Conservation (phyloP, 2,113 vertebrate species). For the Bucco capensis region DNA sequence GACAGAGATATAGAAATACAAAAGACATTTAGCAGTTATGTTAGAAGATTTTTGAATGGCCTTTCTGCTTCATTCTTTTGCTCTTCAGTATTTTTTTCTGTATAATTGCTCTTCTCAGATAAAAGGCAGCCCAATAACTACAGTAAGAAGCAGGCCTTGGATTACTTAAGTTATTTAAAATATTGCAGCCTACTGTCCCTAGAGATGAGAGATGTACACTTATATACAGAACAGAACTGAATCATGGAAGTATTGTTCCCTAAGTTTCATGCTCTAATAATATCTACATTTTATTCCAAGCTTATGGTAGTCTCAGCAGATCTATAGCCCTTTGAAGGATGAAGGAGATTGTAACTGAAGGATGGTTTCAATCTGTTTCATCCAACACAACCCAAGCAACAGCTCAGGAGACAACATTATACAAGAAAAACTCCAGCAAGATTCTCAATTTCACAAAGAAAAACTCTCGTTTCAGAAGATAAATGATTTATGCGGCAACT, state of each 20-base stretch:
- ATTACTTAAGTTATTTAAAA: background rate
- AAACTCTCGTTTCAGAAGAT: background rate
- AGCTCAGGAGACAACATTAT: background rate
- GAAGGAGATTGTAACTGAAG: background rate
- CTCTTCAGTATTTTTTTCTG: background rate
- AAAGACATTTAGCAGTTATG: background rate
- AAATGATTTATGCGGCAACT: background rate
- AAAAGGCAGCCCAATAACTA: background rate
- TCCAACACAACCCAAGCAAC: background rate
- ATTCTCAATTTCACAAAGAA: background rate
- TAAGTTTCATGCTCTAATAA: background rate
- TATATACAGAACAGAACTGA: background rate
- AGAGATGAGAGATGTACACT: background rate
- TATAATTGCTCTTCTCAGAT: background rate
- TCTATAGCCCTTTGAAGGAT: background rate
- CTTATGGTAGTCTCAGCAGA: background rate
- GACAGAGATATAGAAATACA: background rate
- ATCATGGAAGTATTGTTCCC: background rate
- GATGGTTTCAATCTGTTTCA: background rate
- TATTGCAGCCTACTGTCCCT: background rate
- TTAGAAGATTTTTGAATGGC: background rate
- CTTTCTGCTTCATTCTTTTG: background rate
- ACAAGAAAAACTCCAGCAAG: background rate
- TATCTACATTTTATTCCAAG: background rate
- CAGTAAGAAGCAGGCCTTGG: background rate